Evolutionary conservation across 2,797 vertebrate genomes (phyloP).

Genomic region (Chloroceryle amazona): DNA sequence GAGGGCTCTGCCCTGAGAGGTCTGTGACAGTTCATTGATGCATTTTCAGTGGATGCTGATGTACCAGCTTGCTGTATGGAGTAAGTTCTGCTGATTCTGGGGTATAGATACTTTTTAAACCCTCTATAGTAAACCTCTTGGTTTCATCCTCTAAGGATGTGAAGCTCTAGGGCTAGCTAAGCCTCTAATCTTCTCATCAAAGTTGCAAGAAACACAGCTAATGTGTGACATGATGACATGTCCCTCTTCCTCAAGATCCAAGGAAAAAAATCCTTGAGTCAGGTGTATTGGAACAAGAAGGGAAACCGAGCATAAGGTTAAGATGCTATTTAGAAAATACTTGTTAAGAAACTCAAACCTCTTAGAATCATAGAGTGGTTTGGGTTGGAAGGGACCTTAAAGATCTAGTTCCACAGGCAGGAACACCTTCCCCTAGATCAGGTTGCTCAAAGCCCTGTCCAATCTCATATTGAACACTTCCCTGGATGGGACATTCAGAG

Average conservation of each 20-base stretch:
- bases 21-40: not conserved
- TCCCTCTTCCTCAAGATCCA: not conserved
- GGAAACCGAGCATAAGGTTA: not conserved
- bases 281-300: not conserved
- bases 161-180: not conserved
- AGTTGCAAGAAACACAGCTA: not conserved
- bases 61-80: not conserved
- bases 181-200: not conserved
- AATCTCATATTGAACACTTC: not conserved
- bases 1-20: not conserved
- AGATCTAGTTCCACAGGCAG: not conserved
- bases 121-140: not conserved
- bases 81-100: not conserved
- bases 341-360: not conserved
- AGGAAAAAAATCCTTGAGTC: not conserved
- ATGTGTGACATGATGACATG: not conserved
- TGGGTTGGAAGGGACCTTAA: not conserved
- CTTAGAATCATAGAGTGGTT: not conserved
- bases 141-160: not conserved
- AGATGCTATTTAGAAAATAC: not conserved
- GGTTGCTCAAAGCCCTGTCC: not conserved
- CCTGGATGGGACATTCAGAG: not conserved
- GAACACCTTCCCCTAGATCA: not conserved
- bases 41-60: not conserved
- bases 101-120: not conserved